Base-by-base conservation (phyloP, 1,140 invertebrate species). In the Caenorhabditis latens region DNA sequence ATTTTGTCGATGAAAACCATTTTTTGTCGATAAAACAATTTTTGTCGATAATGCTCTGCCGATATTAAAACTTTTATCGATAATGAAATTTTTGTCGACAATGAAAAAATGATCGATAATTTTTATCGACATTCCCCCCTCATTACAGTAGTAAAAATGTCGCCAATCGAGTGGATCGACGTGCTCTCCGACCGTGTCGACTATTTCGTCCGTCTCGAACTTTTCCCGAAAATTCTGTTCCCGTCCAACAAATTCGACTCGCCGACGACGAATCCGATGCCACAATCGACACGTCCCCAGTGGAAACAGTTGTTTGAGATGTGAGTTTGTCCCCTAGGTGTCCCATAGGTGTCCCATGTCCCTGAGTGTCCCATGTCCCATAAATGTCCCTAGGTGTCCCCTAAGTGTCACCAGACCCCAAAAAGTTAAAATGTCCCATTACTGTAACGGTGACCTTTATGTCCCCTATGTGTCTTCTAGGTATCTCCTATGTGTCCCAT, bases 151-250 rank as follows among this genome's bases (percentile, higher is more conserved):
- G 43, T 63, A 24, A 84, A 58, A 61, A 61, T 84, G 58, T 84
- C 58, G 16, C 58, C 55, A 57, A 84, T 63, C 55, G 58, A 84
- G 61, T 61, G 55, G 55, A 84, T 58, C 32, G 58, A 65, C 14
- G 55, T 84, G 5, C 53, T 84, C 16, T 61, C 55, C 6, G 83
- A 84, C 40, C 83, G 83, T n/a, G 58, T 79, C 11, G 83, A 84
- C 40, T 61, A 61, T 61, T 84, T 84, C 42, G 55, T 84, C n/a
- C 55, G 83, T 13, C n/a, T 84, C 24, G 83, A 84, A 84, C 21
- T 84, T 11, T 50, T 84, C 24, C 83, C 83, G 24, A 84, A 84
- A 61, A 65, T 63, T 50, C 24, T 84, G 9, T 84, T 84, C 8
- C 83, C 83, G 19, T 58, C 55, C 8, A 84, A 84, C 19, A 65